phyloP scores from a whole-genome alignment of 1,140 invertebrate genomes.

The Lanistes nyassanus region DNA sequence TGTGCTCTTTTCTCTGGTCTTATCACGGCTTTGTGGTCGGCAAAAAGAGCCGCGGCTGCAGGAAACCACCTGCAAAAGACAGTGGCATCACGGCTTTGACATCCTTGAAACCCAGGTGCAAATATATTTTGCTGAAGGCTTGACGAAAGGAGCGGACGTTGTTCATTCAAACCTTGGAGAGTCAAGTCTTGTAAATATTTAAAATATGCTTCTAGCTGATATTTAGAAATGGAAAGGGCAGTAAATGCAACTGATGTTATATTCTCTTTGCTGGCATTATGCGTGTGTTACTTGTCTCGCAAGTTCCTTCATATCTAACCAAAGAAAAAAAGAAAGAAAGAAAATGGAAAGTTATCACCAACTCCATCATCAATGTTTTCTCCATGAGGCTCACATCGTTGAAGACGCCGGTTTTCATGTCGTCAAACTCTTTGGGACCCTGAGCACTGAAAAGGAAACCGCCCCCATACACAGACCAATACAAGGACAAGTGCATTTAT shows the following conservation, averaged over 20 bases:
- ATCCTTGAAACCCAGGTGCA: neutral
- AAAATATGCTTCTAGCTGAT: neutral
- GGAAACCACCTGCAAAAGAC: conserved; percentile 63
- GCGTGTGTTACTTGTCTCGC: no score
- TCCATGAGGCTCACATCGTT: conserved; percentile 62
- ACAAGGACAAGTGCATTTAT: no score
- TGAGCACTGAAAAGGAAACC: conserved; percentile 43
- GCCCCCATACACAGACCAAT: no score
- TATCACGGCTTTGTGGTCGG: conserved; percentile 58
- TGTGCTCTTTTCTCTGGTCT: conserved; percentile 54
- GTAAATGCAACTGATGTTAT: no score
- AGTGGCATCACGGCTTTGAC: no score
- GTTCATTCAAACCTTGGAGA: neutral
- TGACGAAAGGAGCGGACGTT: neutral
- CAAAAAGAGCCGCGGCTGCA: conserved; percentile 62
- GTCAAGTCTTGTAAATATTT: neutral
- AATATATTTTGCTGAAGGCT: neutral
- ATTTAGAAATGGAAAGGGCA: neutral
- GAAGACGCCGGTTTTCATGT: conserved; percentile 58
- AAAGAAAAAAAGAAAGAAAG: neutral
- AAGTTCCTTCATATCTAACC: no score
- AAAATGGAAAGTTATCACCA: neutral
- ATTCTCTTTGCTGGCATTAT: no score
- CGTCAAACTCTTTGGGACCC: conserved; percentile 62
- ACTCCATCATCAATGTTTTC: conserved; percentile 61